A percentile compares a stretch with the other conserved stretches of the same genome.
These are phyloP conservation scores for Diaprepes abbreviatus DNA, from an alignment of 2,888 invertebrate genomes.

Conservation along the genomic window DNA sequence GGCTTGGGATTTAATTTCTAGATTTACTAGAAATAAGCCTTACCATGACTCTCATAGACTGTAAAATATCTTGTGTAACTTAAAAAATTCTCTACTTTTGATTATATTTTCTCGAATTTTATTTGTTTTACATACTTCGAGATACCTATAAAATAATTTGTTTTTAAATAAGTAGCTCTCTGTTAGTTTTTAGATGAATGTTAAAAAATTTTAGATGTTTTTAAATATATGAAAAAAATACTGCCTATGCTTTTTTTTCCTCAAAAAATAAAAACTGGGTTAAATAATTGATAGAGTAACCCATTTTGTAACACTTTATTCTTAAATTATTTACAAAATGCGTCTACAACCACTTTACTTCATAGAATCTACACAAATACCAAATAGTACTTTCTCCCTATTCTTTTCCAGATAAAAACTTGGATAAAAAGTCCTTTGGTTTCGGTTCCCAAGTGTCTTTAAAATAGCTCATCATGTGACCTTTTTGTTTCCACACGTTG, in stretches of 20 bases:
- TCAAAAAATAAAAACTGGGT: no score
- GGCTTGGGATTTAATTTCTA: constrained; percentile 80
- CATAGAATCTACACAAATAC: background rate
- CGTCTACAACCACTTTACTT: background rate
- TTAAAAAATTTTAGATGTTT: no score
- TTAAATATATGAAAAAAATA: no score
- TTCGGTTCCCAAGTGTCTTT: constrained; percentile 87
- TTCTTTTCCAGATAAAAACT: constrained; percentile 83
- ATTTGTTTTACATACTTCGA: no score
- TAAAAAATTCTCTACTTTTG: no score
- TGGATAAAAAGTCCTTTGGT: constrained; percentile 92
- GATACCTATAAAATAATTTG: no score
- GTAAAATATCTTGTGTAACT: background rate
- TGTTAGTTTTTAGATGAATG: no score
- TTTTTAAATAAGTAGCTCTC: no score
- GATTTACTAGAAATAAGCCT: constrained; percentile 71
- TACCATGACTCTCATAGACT: constrained; percentile 15
- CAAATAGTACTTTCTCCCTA: constrained; percentile 57
- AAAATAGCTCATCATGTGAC: constrained; percentile 90
- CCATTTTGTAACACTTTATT: background rate
- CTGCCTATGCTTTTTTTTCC: no score
- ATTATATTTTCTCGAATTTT: no score
- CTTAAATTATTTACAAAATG: constrained; percentile 21
- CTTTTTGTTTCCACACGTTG: constrained; percentile 90
- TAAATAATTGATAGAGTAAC: no score